phyloP scores from a whole-genome alignment of 1,140 invertebrate genomes.

The Pogonus chalceus region DNA sequence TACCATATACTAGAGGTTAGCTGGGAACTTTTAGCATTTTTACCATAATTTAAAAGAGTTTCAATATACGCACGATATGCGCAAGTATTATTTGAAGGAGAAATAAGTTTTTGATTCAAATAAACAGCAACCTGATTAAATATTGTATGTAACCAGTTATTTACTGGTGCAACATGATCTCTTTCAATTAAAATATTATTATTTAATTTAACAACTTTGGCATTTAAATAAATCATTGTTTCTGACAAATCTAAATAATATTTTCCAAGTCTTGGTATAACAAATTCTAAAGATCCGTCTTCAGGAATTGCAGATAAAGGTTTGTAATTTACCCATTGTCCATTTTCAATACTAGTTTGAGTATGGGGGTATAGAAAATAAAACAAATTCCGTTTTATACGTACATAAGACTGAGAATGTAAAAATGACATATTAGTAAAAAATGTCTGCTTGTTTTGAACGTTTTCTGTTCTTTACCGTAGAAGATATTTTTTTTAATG shows the following conservation, averaged over 20 bases:
- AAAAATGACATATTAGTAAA: slow-evolving; percentile 20
- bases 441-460: slow-evolving; percentile 10
- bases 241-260: slow-evolving; percentile 33
- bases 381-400: slow-evolving; percentile 33
- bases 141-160: no score
- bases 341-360: slow-evolving; percentile 33
- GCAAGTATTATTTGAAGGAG: slow-evolving; percentile 34
- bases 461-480: background rate
- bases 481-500: no score
- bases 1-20: slow-evolving; percentile 25
- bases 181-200: slow-evolving; percentile 14
- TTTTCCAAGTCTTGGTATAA: slow-evolving; percentile 27
- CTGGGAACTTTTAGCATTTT: slow-evolving; percentile 32
- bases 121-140: slow-evolving; percentile 33
- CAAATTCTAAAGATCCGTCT: slow-evolving; percentile 34
- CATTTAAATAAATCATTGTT: slow-evolving; percentile 29
- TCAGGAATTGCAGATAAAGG: slow-evolving; percentile 31
- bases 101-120: slow-evolving; percentile 37
- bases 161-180: slow-evolving; percentile 23
- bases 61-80: no score
- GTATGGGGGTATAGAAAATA: slow-evolving; percentile 36
- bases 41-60: slow-evolving; percentile 32
- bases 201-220: slow-evolving; percentile 23
- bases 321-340: slow-evolving; percentile 32
- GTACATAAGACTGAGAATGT: slow-evolving; percentile 21